Evolutionary conservation across 2,797 vertebrate genomes (phyloP), one percentile per base, ranked within the genome.

Genomic region (Chromobotia macracanthus): DNA sequence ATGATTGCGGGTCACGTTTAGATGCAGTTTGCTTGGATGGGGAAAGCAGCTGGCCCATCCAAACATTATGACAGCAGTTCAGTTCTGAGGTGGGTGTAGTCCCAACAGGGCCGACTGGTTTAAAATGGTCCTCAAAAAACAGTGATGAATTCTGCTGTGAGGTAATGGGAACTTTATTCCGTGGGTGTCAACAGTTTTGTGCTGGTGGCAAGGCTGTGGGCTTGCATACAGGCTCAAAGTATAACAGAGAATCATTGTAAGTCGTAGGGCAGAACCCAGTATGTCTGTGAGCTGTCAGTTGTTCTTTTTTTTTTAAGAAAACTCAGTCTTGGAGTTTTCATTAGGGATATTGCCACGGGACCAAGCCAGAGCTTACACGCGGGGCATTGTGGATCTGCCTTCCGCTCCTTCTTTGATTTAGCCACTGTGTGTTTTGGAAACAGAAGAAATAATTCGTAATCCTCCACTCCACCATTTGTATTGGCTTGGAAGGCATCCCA

Each of bases 181-280:
- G 89, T 91, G 92, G 92, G 92, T 92, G 93, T 93, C 91, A 91
- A 92, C 91, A 89, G 90, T 93, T 93, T 92, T 91, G 88, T 91
- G 89, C 80, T 72, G 63, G 85, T 82, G 87, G 89, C 91, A 89
- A 88, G 89, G 90, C 87, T 85, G 85, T 87, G 88, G 85, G 90
- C 85, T 50, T 82, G 79, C 25, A 69, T 89, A 89, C 84, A 88
- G 86, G 90, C 87, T 84, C 84, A 86, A 84, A 90, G 88, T 81
- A 93, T 93, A 93, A 94, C 92, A 84, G 92, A 84, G 89, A 84
- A 88, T 90, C 92, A 91, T 93, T 94, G 93, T 94, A 90, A 76
- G 70, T 65, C n/a, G 41, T 35, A 76, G 81, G 80, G 80, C 77
- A 82, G 79, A 79, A 51, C 65, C 68, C 51, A 25, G 80, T 44